Evolutionary conservation across 2,888 invertebrate species (phyloP).

Genomic region (Bellardia pandia): DNA sequence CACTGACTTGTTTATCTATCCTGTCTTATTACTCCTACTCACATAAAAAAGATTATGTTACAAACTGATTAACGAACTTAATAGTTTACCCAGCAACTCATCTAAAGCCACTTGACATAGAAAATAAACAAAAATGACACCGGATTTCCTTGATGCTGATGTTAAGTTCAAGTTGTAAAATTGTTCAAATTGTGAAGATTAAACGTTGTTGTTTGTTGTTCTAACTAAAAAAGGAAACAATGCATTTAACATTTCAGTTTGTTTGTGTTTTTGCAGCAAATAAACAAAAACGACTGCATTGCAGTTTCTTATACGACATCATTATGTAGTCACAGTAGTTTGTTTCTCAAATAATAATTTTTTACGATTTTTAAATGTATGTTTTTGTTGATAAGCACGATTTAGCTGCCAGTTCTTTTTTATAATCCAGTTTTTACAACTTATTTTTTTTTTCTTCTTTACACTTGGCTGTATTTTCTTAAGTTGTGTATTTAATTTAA

Average conservation of each 20-base stretch:
- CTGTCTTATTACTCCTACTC: too few species aligned
- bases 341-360: slow-evolving; percentile 53
- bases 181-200: slow-evolving; percentile 14
- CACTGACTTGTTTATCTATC: too few species aligned
- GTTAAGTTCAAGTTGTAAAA: slow-evolving; percentile 61
- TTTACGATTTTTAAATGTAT: slow-evolving; percentile 70
- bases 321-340: slow-evolving; percentile 25
- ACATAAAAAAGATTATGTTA: background rate
- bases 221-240: slow-evolving; percentile 22
- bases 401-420: slow-evolving; percentile 55
- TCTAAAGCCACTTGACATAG: background rate
- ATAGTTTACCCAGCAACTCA: background rate
- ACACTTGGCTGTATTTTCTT: slow-evolving; percentile 18
- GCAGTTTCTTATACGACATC: slow-evolving; percentile 6
- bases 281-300: background rate
- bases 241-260: slow-evolving; percentile 11
- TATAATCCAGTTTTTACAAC: slow-evolving; percentile 45
- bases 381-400: slow-evolving; percentile 56
- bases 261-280: background rate
- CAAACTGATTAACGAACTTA: background rate
- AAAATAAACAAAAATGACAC: slow-evolving; percentile 14
- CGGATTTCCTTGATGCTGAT: slow-evolving; percentile 59
- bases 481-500: slow-evolving; percentile 56
- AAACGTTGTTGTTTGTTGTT: slow-evolving; percentile 35
- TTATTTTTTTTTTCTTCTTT: slow-evolving; percentile 9